A percentile compares a stretch with the other conserved stretches of the same genome.
These are phyloP conservation scores for Isotomurus palustris DNA, from an alignment of 2,888 invertebrate genomes.

Conservation along the genomic window DNA sequence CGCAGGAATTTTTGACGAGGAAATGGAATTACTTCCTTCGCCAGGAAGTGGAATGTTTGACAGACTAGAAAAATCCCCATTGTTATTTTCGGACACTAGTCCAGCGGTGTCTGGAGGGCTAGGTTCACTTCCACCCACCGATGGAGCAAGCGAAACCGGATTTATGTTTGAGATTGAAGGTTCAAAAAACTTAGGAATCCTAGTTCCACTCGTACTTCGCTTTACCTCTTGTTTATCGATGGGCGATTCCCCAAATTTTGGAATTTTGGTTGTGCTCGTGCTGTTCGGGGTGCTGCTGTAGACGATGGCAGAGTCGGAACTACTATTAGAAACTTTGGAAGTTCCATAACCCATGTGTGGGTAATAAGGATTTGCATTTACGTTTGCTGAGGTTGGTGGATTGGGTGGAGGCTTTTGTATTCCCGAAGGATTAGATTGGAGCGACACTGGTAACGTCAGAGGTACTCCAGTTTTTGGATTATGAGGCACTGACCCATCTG, in stretches of 20 bases:
- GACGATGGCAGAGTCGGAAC: no score
- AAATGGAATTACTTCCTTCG: no score
- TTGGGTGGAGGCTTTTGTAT: neutral
- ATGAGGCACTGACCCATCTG: no score
- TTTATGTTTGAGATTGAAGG: constrained; percentile 10
- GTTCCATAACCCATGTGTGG: no score
- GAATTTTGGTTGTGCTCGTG: constrained; percentile 2
- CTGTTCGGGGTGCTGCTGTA: neutral
- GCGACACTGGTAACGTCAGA: no score
- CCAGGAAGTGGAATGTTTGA: constrained; percentile 11
- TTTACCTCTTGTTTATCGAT: constrained; percentile 11
- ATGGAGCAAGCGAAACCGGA: constrained; percentile 2
- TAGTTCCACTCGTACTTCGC: constrained; percentile 24
- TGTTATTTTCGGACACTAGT: constrained; percentile 14
- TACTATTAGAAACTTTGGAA: no score
- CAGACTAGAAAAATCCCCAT: constrained; percentile 5
- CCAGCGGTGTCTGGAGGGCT: constrained; percentile 14
- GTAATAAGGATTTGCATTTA: no score
- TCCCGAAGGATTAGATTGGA: neutral
- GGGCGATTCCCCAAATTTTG: neutral
- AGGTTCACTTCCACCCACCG: constrained; percentile 8
- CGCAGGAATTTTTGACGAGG: constrained; percentile 27
- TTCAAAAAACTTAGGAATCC: constrained; percentile 34
- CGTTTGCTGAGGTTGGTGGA: neutral
- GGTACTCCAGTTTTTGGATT: no score